Evolutionary conservation across 1,140 invertebrate genomes (phyloP).

Genomic region (Batillaria attramentaria): DNA sequence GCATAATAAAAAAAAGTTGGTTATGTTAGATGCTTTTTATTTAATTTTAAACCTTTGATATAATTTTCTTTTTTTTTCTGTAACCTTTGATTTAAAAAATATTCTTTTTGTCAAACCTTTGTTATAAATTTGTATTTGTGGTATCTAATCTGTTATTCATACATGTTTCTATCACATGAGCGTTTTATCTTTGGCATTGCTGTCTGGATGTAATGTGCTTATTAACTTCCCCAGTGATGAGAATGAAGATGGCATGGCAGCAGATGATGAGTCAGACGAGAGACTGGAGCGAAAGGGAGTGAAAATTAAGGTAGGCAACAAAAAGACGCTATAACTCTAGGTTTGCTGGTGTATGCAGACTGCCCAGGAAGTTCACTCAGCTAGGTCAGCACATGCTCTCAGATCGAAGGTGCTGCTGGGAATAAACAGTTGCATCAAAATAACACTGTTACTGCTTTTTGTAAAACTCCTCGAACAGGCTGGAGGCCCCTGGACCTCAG

Average conservation of each 20-base stretch:
- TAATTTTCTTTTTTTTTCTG: not conserved
- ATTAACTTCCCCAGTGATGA: conserved; percentile 71
- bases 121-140: not conserved
- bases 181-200: not conserved
- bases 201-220: conserved; percentile 23
- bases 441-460: no score
- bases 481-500: no score
- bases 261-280: conserved; percentile 73
- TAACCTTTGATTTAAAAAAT: not conserved
- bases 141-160: not conserved
- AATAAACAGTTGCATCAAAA: no score
- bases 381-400: no score
- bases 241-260: conserved; percentile 74
- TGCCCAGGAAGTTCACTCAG: no score
- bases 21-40: not conserved
- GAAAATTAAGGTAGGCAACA: conserved; percentile 58
- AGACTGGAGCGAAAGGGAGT: conserved; percentile 59
- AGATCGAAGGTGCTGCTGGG: no score
- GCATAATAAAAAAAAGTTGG: no score
- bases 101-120: no score
- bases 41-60: no score
- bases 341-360: no score
- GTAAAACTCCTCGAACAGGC: no score
- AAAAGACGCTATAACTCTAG: conserved; percentile 7
- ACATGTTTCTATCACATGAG: not conserved